Evolutionary conservation across 2,113 vertebrate species (phyloP), one percentile per base, ranked within the genome.

Genomic region (Festucalex cinctus): DNA sequence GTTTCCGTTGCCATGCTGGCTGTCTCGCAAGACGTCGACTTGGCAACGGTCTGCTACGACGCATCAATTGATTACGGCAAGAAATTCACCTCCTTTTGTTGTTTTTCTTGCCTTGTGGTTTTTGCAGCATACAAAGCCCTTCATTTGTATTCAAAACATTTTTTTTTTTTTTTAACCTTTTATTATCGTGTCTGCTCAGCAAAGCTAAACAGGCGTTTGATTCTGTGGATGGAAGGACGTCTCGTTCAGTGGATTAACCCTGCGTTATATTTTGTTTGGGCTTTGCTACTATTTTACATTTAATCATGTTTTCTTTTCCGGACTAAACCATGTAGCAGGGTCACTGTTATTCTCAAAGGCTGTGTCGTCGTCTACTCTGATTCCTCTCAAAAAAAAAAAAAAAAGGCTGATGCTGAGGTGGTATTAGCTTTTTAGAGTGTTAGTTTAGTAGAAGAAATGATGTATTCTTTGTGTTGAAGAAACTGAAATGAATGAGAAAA

Each of bases 1-100:
- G 95, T 97, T 98, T 98, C 97, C 96, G 96, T 98, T 99, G 95
- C 93, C 93, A 86, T 91, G 94, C 78, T 90, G 91, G 85, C 89
- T 83, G 88, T 90, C 88, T 85, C 77, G 78, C 70, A 72, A 43
- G 89, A 90, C 88, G 89, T 90, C 91, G 89, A 91, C 93, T 65
- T 95, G 96, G 96, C 95, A 98, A 96, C 96, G 96, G 96, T 92
- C 91, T 93, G 92, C 91, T 93, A 92, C 89, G 69, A 89, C 91
- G 89, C 85, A 82, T 88, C 76, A 82, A 83, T 86, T 80, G 90
- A 89, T 94, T 87, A 85, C 84, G 91, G 91, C 48, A 91, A 87
- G 92, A 92, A 88, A 88, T 85, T 73, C 87, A 91, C 76, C 83
- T 85, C 59, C 79, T 44, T 44, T 46, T 4, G 74, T 88, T 90